phyloP scores from a whole-genome alignment of 2,113 vertebrate species.

The Sorex araneus region DNA sequence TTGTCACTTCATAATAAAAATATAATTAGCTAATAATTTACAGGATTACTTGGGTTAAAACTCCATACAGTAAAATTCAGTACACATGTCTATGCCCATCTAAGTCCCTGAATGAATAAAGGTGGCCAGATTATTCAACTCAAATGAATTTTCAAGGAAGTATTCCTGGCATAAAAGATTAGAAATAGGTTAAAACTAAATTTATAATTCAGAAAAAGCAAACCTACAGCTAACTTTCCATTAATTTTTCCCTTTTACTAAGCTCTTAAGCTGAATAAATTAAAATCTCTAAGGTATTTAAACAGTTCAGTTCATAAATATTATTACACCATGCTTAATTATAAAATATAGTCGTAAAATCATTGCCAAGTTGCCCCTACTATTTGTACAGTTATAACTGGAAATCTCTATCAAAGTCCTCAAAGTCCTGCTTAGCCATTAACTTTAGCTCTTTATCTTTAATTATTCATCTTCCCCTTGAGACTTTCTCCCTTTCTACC shows the following conservation, averaged over 20 bases:
- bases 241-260: slow-evolving; percentile 70
- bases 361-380: slow-evolving; percentile 63
- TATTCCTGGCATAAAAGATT: slow-evolving; percentile 61
- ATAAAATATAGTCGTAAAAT: slow-evolving; percentile 74
- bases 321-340: slow-evolving; percentile 69
- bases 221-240: slow-evolving; percentile 72
- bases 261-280: slow-evolving; percentile 82
- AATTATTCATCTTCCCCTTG: slow-evolving; percentile 37
- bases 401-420: slow-evolving; percentile 61
- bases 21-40: slow-evolving; percentile 73
- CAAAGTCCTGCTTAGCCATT: slow-evolving; percentile 32
- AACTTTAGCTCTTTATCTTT: slow-evolving; percentile 65
- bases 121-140: slow-evolving; percentile 71
- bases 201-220: slow-evolving; percentile 80
- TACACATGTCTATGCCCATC: slow-evolving; percentile 59
- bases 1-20: slow-evolving; percentile 69
- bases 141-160: slow-evolving; percentile 73
- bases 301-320: slow-evolving; percentile 72
- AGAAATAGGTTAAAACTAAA: slow-evolving; percentile 76
- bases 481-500: neutral
- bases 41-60: slow-evolving; percentile 73
- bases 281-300: slow-evolving; percentile 80
- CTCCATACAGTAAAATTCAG: slow-evolving; percentile 65
- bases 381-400: slow-evolving; percentile 54
- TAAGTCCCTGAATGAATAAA: slow-evolving; percentile 78